Evolutionary conservation across 2,797 vertebrate species (phyloP), one percentile per base, ranked within the genome.

Genomic region (Labroides dimidiatus): DNA sequence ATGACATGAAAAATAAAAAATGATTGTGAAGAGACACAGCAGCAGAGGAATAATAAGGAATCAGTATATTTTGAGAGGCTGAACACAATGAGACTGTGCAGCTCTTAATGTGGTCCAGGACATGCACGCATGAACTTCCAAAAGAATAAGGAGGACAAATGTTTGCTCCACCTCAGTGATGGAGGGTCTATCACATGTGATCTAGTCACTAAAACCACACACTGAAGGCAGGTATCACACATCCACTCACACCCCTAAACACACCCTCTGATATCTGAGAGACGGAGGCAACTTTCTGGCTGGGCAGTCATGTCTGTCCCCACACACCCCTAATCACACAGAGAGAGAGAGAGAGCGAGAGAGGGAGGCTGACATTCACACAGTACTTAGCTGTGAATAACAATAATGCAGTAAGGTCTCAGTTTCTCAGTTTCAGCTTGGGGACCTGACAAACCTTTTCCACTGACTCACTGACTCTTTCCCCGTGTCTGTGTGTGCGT

Each of bases 391-490:
- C 60, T 65, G 37, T 70, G 74, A 77, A 70, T 50, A 74, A 82
- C 64, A 85, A 85, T 70, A 76, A 82, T 57, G 63, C 66, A 78
- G 57, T 57, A 33, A 19, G 67, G 81, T 81, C 76, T 83, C 61
- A 51, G 84, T 77, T 82, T 86, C 84, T 82, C 70, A 33, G 72
- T 80, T 84, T 78, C 69, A 81, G 81, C 70, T 73, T 33, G 23
- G 89, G 89, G 91, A 90, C 81, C 80, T 85, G 85, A 92, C 87
- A 73, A 79, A 80, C 58, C 83, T 92, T 93, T 93, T 94, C 92
- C 93, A 92, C 57, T 92, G 92, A 93, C 89, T 93, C 89, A 93
- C 72, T 77, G 82, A 65, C 79, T 85, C 75, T 55, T 33, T 82
- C 55, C 78, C 70, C 71, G 62, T 36, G 76, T 69, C 70, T 79